Base-by-base conservation (phyloP, 1,140 invertebrate genomes). In the Physella acuta region DNA sequence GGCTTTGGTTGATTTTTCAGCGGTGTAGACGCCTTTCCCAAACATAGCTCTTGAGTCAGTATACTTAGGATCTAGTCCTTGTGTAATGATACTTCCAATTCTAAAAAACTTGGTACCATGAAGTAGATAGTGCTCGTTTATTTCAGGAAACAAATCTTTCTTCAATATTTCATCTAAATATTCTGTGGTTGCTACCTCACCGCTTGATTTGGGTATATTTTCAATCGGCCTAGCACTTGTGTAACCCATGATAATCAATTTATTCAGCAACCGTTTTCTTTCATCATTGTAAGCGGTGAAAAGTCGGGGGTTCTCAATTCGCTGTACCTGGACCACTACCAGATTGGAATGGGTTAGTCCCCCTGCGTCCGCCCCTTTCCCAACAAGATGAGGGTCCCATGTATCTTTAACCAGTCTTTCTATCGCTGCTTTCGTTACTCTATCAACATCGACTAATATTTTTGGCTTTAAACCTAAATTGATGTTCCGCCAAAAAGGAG, bases 91-190 rank as follows among this genome's bases (percentile, higher is more conserved):
- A 0, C 59, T 62, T 17, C 52, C 72, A 3, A 64, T 63, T 28
- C 39, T 60, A 8, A 11, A 8, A 11, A 44, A 8, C 28, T 70
- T 66, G 1, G 79, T 81, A n/a, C 79, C 79, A 72, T 81, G 79
- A 63, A 80, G 80, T 30, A 80, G 26, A 65, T 78, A 81, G 61
- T 77, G 73, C 68, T 81, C 79, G 71, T 81, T 81, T 0, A 81
- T 68, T 63, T 81, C 77, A 60, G 33, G 37, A 61, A 28, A 61
- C 2, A 61, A 36, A n/a, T 61, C 59, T 24, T 39, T 34, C 39
- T 61, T 61, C 59, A 61, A 37, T 37, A 61, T 37, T 16, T 61
- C 36, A 11, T 61, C 59, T 3, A 61, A n/a, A n/a, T 61, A 0
- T 26, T 61, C 33, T 28, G 36, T 44, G n/a, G 59, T 61, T 36